Evolutionary conservation across 92 coral and sea anemone genomes (phyloP), one percentile per base, ranked within the genome.

Genomic region (Chrysogorgia sp.): DNA sequence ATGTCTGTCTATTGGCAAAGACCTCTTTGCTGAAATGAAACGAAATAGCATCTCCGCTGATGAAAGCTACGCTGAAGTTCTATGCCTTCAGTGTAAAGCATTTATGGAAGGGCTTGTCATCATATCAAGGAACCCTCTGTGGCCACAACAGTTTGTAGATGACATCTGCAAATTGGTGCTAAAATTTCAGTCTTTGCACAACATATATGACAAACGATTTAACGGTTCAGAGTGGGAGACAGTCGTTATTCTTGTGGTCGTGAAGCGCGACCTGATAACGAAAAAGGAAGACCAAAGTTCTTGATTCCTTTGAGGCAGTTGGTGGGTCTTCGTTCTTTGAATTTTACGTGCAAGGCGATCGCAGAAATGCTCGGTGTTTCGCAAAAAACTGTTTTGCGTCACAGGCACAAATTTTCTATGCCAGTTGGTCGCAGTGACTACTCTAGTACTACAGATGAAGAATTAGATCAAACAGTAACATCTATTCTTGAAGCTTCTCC

Each of bases 351-450:
- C 81, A 63, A 19, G 28, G 75, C 80, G 6, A 80, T 85, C 17
- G 61, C 85, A 14, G 61, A 80, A 34, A 81, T 85, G 82, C 77
- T 85, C 53, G 77, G 89, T 0, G 86, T 85, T 58, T 85, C 89
- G 17, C 82, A 64, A 80, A n/a, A 57, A 74, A 85, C 86, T 50
- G 40, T 85, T 13, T 50, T 74, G 40, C 76, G 89, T 25, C 62
- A 82, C 72, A 74, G 68, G 33, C 49, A 80, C 21, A 85, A 63
- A 32, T 63, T 20, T 63, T 14, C 69, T 63, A 9, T 63, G 23
- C 37, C 69, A 30, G 31, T 63, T 63, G 69, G 69, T 20, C n/a
- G n/a, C n/a, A n/a, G n/a, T n/a, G 69, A 63, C 10, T 34, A 63
- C 35, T 24, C 41, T 26, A 24, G 31, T 3, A 63, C 31, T 25